These are phyloP conservation scores for Blennius ocellaris DNA, from an alignment of 2,113 vertebrate genomes.

Conservation along the genomic window DNA sequence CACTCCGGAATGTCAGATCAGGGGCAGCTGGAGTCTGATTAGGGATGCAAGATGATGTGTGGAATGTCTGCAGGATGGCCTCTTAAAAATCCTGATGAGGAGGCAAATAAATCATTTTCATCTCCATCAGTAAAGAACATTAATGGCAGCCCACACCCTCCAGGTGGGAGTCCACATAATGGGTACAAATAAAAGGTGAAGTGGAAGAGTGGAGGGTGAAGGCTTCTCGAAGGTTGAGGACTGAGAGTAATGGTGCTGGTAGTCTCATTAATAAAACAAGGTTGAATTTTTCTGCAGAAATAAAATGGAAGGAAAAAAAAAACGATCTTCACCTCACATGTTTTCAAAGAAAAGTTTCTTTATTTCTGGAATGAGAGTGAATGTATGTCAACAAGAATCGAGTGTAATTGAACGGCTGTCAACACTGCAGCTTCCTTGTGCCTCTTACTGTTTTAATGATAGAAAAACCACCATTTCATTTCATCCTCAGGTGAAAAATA, in stretches of 20 bases:
- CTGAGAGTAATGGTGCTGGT: too few species aligned
- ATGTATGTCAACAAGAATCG: neutral
- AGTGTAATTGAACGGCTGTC: neutral
- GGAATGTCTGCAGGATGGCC: slow-evolving; percentile 27
- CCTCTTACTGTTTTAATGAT: slow-evolving; percentile 9
- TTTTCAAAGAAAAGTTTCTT: neutral
- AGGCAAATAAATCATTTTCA: slow-evolving; percentile 15
- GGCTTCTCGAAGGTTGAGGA: neutral
- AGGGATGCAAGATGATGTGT: slow-evolving; percentile 47
- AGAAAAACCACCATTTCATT: neutral
- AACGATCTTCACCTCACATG: neutral
- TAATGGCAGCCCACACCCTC: neutral
- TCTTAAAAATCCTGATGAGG: slow-evolving; percentile 25
- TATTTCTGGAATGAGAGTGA: neutral
- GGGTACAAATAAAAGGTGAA: neutral
- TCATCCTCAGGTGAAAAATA: neutral
- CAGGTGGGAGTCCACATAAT: neutral
- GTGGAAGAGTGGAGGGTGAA: neutral
- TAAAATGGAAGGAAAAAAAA: neutral
- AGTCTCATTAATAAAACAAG: neutral
- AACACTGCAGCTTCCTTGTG: slow-evolving; percentile 3
- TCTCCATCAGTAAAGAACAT: slow-evolving; percentile 9
- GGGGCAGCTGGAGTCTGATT: slow-evolving; percentile 49
- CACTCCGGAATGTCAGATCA: slow-evolving; percentile 41
- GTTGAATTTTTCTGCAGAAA: neutral